phyloP scores from a whole-genome alignment of 2,888 invertebrate species.

The Andrena haemorrhoa region DNA sequence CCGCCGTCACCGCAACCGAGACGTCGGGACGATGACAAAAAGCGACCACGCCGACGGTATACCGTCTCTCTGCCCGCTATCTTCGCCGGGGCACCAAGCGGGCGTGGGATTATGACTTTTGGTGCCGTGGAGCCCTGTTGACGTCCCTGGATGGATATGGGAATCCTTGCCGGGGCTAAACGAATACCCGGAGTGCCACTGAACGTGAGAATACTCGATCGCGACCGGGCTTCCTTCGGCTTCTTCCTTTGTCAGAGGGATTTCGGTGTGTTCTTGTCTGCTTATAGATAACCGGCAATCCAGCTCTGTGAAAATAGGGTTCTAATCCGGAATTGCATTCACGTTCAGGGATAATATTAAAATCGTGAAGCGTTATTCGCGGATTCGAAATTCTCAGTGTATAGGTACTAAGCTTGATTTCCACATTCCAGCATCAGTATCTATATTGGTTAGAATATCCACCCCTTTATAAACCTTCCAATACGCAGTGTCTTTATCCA shows the following conservation, averaged over 20 bases:
- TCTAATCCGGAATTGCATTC: too few relatives aligned
- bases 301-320: too few relatives aligned
- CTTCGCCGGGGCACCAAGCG: conserved; percentile 5
- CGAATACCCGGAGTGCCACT: neutral
- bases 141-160: neutral
- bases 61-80: conserved; percentile 9
- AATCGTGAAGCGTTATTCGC: too few relatives aligned
- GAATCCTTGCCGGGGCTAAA: conserved; percentile 3
- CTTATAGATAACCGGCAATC: too few relatives aligned
- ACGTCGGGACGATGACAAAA: conserved; percentile 44
- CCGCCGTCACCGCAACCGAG: conserved; percentile 56
- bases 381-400: too few relatives aligned
- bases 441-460: too few relatives aligned
- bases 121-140: conserved; percentile 5
- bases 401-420: too few relatives aligned
- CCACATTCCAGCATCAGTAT: too few relatives aligned
- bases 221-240: neutral
- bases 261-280: neutral
- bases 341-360: too few relatives aligned
- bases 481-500: too few relatives aligned
- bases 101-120: conserved; percentile 36
- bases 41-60: conserved; percentile 40
- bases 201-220: neutral
- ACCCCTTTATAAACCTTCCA: too few relatives aligned
- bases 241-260: conserved; percentile 3